A percentile compares a stretch with the other conserved stretches of the same genome.
phyloP scores from a whole-genome alignment of 2,113 vertebrate genomes.

The Probosciger aterrimus region DNA sequence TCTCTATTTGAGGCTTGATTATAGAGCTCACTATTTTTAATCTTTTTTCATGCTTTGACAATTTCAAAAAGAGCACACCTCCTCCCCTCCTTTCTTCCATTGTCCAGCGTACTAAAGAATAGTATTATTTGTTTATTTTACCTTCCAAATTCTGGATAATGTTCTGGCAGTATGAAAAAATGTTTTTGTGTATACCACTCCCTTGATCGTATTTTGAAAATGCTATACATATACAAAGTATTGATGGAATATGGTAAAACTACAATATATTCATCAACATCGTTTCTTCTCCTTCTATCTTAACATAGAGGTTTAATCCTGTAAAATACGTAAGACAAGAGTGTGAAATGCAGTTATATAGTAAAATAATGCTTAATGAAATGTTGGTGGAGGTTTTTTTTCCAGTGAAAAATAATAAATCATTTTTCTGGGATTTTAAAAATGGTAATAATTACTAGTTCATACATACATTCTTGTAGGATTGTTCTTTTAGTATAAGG shows the following conservation, averaged over 20 bases:
- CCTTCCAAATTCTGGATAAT: not conserved
- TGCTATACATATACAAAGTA: not conserved
- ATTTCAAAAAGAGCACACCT: not conserved
- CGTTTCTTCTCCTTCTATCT: not conserved
- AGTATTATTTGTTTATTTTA: not conserved
- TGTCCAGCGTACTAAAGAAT: not conserved
- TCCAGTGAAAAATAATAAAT: slow-evolving; percentile 9
- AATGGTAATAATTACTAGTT: not conserved
- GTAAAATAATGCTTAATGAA: slow-evolving; percentile 8
- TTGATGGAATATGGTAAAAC: not conserved
- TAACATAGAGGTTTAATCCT: not conserved
- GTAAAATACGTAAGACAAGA: not conserved
- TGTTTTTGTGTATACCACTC: not conserved
- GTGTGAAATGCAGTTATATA: not conserved
- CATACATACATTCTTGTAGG: not conserved
- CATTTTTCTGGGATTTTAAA: not conserved
- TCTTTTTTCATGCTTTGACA: not conserved
- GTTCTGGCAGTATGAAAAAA: not conserved
- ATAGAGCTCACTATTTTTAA: slow-evolving; percentile 1
- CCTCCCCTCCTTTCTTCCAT: not conserved
- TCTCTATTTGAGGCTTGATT: not conserved
- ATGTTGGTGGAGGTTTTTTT: not conserved
- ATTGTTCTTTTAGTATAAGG: not conserved
- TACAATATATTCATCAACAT: not conserved
- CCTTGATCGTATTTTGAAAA: not conserved